Evolutionary conservation across 2,888 invertebrate species (phyloP).

Genomic region (Chorisops tibialis): DNA sequence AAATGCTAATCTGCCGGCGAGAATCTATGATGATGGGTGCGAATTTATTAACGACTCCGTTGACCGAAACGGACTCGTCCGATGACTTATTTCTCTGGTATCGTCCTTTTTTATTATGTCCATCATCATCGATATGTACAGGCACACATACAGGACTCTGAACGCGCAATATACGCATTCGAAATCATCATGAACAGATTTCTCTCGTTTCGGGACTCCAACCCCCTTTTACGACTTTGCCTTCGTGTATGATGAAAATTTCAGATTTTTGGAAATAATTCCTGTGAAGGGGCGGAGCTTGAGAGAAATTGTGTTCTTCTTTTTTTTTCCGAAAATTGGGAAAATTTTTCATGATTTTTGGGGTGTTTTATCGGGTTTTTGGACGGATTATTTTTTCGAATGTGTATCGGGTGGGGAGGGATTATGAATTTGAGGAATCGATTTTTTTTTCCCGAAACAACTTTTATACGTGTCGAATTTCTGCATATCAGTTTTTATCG

Average conservation of each 20-base stretch:
- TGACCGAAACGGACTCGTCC: too few species aligned
- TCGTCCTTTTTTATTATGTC: too few species aligned
- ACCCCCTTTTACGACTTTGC: not conserved
- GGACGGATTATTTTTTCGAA: constrained; percentile 14
- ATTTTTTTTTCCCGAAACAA: constrained; percentile 3
- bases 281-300: constrained; percentile 26
- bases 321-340: constrained; percentile 25
- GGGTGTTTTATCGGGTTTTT: constrained; percentile 28
- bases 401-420: not conserved
- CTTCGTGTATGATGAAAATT: constrained; percentile 21
- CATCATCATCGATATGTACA: too few species aligned
- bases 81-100: too few species aligned
- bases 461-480: constrained; percentile 9
- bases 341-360: constrained; percentile 28
- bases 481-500: constrained; percentile 25
- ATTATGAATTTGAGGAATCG: constrained; percentile 10
- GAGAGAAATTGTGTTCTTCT: constrained; percentile 7
- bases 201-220: constrained; percentile 3
- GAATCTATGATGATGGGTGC: too few species aligned
- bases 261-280: constrained; percentile 31
- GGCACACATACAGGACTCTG: too few species aligned
- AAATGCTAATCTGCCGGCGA: too few species aligned
- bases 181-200: constrained; percentile 20
- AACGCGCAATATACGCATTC: not conserved
- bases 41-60: too few species aligned